Conservation (phyloP, 2,888 invertebrate genomes). For the Cenopis cana region DNA sequence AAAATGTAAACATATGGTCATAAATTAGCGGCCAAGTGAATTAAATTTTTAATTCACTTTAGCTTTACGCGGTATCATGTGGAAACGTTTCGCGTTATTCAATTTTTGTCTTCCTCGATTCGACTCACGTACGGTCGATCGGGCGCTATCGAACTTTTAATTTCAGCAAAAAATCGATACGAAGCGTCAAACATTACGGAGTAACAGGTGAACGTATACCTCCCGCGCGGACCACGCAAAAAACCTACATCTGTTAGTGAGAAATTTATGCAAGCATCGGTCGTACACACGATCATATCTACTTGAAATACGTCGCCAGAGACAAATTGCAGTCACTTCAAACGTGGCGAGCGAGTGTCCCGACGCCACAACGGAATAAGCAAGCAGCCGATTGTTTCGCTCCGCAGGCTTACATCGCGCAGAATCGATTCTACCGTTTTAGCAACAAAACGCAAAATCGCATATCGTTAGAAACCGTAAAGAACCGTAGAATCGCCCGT, state of each 20-base stretch:
- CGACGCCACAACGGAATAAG: slow-evolving; percentile 67
- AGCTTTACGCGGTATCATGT: slow-evolving; percentile 37
- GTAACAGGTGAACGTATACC: slow-evolving; percentile 78
- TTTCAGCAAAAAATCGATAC: slow-evolving; percentile 71
- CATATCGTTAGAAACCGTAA: slow-evolving; percentile 63
- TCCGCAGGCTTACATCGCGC: slow-evolving; percentile 53
- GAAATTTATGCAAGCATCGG: slow-evolving; percentile 74
- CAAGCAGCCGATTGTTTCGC: slow-evolving; percentile 72
- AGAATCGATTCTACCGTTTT: slow-evolving; percentile 62
- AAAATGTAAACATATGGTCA: slow-evolving; percentile 45
- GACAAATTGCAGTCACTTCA: slow-evolving; percentile 83
- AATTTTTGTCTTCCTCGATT: slow-evolving; percentile 52
- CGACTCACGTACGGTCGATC: slow-evolving; percentile 65
- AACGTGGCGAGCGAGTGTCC: slow-evolving; percentile 69
- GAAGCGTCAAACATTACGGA: slow-evolving; percentile 69
- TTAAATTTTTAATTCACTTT: slow-evolving; percentile 43
- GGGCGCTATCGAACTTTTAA: slow-evolving; percentile 76
- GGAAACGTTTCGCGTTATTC: slow-evolving; percentile 44
- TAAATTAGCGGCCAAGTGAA: slow-evolving; percentile 42
- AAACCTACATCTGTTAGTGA: slow-evolving; percentile 75
- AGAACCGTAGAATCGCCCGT: slow-evolving; percentile 73
- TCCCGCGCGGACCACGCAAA: slow-evolving; percentile 69
- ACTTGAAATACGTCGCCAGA: slow-evolving; percentile 75
- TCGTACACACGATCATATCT: slow-evolving; percentile 81
- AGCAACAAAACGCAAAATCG: slow-evolving; percentile 69